Conservation (phyloP, 2,113 vertebrate genomes). For the Xenopus borealis region DNA sequence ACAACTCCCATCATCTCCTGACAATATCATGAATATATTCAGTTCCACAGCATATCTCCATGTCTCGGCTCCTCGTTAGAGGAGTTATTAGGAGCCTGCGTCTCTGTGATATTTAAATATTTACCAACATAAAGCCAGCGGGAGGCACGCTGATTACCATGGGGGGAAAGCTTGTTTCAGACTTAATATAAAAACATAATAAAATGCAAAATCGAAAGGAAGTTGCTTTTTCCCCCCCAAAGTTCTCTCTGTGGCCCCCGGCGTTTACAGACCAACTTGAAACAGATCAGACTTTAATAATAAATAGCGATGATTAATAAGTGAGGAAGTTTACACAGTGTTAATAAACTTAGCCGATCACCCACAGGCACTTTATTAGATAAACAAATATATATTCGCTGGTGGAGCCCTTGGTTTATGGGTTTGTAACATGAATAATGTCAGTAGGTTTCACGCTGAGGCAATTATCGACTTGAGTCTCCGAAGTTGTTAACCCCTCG, state of each 20-base stretch:
- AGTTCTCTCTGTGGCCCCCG: conserved; percentile 55
- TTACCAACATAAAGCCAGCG: conserved; percentile 73
- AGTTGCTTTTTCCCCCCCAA: conserved; percentile 66
- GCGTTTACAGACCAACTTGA: conserved; percentile 68
- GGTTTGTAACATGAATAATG: conserved; percentile 63
- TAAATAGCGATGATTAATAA: conserved; percentile 79
- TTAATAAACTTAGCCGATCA: conserved; percentile 61
- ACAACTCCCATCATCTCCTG: too few relatives aligned
- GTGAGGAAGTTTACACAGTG: conserved; percentile 72
- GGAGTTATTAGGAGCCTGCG: conserved; percentile 13
- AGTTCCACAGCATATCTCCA: too few relatives aligned
- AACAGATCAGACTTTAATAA: conserved; percentile 82
- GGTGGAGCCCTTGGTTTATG: conserved; percentile 62
- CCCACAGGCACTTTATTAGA: conserved; percentile 71
- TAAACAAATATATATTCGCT: conserved; percentile 69
- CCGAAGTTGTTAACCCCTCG: too few relatives aligned
- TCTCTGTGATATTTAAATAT: conserved; percentile 76
- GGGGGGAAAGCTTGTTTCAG: conserved; percentile 67
- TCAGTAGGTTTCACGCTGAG: conserved; percentile 56
- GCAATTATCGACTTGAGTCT: conserved; percentile 34
- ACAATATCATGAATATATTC: too few relatives aligned
- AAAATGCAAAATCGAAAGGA: conserved; percentile 72
- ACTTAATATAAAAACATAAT: conserved; percentile 69
- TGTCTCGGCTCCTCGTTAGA: not conserved
- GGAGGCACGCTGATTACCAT: conserved; percentile 66